Conservation (phyloP, 2,113 vertebrate species). For the Alethe diademata region DNA sequence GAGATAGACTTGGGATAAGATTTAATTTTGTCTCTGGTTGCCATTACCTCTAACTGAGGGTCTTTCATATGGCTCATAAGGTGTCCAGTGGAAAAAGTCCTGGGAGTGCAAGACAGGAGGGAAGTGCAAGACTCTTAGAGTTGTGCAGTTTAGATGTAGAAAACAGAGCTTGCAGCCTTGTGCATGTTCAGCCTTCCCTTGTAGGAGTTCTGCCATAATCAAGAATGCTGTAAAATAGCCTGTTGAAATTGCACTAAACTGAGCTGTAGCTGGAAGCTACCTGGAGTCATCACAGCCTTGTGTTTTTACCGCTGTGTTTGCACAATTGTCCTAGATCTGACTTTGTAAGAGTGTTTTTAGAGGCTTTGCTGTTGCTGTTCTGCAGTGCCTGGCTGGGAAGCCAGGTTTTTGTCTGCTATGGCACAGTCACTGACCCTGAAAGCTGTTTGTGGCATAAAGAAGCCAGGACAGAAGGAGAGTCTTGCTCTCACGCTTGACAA, state of each 20-base stretch:
- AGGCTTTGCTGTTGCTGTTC: neutral
- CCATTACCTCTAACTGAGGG: neutral
- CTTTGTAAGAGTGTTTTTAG: neutral
- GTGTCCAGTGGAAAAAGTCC: neutral
- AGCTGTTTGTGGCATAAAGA: neutral
- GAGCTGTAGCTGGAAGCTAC: neutral
- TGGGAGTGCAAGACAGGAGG: neutral
- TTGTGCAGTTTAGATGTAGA: neutral
- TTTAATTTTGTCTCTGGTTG: neutral
- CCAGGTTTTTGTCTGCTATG: neutral
- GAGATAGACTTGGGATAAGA: neutral
- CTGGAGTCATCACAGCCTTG: neutral
- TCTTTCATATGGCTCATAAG: neutral
- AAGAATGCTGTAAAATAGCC: neutral
- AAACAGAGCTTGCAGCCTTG: neutral
- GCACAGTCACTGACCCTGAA: constrained; percentile 6
- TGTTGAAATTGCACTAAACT: neutral
- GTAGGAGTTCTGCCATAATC: neutral
- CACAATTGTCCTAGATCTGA: neutral
- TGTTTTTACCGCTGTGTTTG: neutral
- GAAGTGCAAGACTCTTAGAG: neutral
- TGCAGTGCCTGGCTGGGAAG: neutral
- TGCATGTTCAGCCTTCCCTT: neutral
- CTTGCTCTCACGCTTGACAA: neutral
- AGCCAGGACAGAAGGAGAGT: neutral